Evolutionary conservation across 2,113 vertebrate genomes (phyloP), one percentile per base, ranked within the genome.

Genomic region (Fulmarus glacialis): DNA sequence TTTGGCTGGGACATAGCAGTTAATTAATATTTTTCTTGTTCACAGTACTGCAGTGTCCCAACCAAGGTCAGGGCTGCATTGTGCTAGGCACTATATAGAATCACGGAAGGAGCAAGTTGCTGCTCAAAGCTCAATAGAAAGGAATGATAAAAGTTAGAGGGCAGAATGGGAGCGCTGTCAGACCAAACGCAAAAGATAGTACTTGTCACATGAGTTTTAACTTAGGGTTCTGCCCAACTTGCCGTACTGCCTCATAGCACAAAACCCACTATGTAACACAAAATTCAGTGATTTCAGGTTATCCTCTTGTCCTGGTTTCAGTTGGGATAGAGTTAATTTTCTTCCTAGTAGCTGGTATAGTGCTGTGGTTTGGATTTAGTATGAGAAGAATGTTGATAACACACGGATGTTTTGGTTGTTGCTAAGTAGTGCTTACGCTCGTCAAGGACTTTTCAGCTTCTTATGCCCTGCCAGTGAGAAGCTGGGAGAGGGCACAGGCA

Each of bases 1-100:
- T 80, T 95, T 91, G 92, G 42, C 92, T 82, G 74, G 47, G 56
- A 77, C 48, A 16, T 45, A 59, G 58, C 40, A 94, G 80, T 89
- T 96, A 93, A 95, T 97, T 95, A 95, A 84, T 87, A 93, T 75
- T 94, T 93, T 86, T 82, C 60, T 77, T 82, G 43, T 94, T 96
- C 78, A 73, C 58, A 55, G 58, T 47, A 84, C 92, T 92, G 64
- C 89, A 87, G 73, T 92, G 89, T 91, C 89, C 80, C 77, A 82
- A 0, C 11, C 80, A 95, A 97, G 95, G 95, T 96, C 88, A 90
- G 34, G 68, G 63, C 48, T 95, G 58, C 67, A 26, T 74, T 89
- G 84, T 95, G 71, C 38, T 77, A 77, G 48, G 67, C 27, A 52
- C 27, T 87, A 15, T 36, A 36, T 0, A 42, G 86, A 75, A 89